phyloP scores from a whole-genome alignment of 1,140 invertebrate species.

The Triops longicaudatus region DNA sequence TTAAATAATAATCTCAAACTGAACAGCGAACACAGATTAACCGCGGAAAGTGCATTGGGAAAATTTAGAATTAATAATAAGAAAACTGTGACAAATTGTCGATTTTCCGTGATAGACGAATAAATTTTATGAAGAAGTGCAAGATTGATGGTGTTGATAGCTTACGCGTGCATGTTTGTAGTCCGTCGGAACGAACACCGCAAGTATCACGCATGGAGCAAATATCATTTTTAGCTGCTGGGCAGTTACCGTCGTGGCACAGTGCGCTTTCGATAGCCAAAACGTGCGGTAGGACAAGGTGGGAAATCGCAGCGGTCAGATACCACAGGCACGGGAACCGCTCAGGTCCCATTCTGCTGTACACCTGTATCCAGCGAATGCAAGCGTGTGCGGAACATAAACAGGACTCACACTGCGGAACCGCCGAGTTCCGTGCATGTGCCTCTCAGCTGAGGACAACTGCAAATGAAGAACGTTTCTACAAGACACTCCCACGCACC shows the following conservation, averaged over 20 bases:
- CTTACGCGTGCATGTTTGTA: background rate
- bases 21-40: too few relatives aligned
- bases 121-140: background rate
- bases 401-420: background rate
- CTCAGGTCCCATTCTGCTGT: background rate
- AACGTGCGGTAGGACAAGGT: background rate
- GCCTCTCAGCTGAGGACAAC: background rate
- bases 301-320: background rate
- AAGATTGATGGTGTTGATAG: background rate
- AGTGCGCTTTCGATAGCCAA: background rate
- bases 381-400: background rate
- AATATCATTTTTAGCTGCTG: background rate
- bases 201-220: slow-evolving; percentile 1
- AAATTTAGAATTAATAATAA: too few relatives aligned
- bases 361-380: background rate
- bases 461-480: background rate
- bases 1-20: too few relatives aligned
- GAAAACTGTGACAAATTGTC: too few relatives aligned
- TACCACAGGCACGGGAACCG: background rate
- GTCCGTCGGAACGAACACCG: background rate
- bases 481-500: background rate
- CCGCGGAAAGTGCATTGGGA: too few relatives aligned
- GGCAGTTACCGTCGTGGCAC: background rate
- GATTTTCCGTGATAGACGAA: background rate
- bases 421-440: background rate